Evolutionary conservation across 2,888 invertebrate genomes (phyloP), one percentile per base, ranked within the genome.

Genomic region (Rugalucina vietnamica): DNA sequence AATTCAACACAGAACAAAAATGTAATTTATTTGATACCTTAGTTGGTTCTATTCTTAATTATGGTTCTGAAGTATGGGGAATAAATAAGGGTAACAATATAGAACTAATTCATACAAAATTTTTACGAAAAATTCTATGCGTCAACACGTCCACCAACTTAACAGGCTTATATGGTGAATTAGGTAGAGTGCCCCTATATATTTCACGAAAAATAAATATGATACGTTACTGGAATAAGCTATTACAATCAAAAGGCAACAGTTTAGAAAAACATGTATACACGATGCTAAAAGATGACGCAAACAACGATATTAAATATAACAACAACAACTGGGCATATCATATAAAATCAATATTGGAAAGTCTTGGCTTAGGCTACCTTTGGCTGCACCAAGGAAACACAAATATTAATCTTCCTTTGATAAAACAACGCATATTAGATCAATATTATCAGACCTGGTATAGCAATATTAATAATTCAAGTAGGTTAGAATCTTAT

Each of bases 391-490:
- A 36, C 4, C 37, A 70, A n/a, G 36, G 36, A 34, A 29, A 21
- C 18, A 69, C 4, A 3, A 29, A 37, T 32, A 36, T 36, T 36
- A 3, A 4, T 8, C 36, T 70, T 12, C 24, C 70, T 32, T 21
- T n/a, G 14, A 34, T 70, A 12, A 70, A 70, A 36, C 70, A 70
- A 36, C 34, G 70, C 34, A 70, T 70, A 32, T 36, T 70, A 8
- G 70, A 70, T 24, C 32, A 70, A 5, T 70, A 70, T 70, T 36
- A 70, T 36, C 70, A 70, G 36, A 70, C 34, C 2, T 70, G 70
- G 70, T 70, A 70, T 29, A 24, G n/a, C 36, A 21, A 54, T 54
- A 54, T 54, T 18, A 54, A 54, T 21, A 54, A 54, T 54, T 54
- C 54, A 21, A 8, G n/a, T 4, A 54, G 54, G n/a, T n/a, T 54